These are phyloP conservation scores for Erpetoichthys calabaricus DNA, from an alignment of 2,797 vertebrate genomes.

Conservation along the genomic window DNA sequence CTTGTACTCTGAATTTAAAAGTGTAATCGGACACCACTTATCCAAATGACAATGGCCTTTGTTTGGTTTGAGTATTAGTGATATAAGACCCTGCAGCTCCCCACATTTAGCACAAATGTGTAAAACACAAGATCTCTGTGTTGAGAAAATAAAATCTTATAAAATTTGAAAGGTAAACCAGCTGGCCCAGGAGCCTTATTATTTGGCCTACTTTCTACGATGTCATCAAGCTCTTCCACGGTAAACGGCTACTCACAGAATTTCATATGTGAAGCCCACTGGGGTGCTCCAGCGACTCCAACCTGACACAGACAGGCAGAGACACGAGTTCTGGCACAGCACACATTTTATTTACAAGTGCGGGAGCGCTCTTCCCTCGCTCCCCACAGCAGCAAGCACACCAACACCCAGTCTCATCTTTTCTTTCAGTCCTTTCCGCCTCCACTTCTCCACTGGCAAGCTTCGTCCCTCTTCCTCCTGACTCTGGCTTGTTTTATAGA, in stretches of 20 bases:
- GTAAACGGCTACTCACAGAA: constrained; percentile 11
- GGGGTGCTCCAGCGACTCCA: too few species aligned
- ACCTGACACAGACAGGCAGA: too few species aligned
- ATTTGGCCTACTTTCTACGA: neutral
- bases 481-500: too few species aligned
- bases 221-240: constrained; percentile 6
- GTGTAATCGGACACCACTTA: constrained; percentile 9
- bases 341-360: too few species aligned
- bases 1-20: constrained; percentile 9
- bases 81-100: constrained; percentile 2
- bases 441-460: too few species aligned
- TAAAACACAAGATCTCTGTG: constrained; percentile 4
- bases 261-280: too few species aligned
- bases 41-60: constrained; percentile 4
- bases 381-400: too few species aligned
- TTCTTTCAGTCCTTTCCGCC: too few species aligned
- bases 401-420: too few species aligned
- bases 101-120: constrained; percentile 1
- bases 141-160: constrained; percentile 4
- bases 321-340: too few species aligned
- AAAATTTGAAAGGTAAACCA: constrained; percentile 3
- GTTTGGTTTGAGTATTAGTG: constrained; percentile 8
- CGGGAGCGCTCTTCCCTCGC: too few species aligned
- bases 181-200: constrained; percentile 10
- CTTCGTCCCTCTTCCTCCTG: too few species aligned